Base-by-base conservation (phyloP, 2,797 vertebrate genomes). In the Anguilla megastoma region DNA sequence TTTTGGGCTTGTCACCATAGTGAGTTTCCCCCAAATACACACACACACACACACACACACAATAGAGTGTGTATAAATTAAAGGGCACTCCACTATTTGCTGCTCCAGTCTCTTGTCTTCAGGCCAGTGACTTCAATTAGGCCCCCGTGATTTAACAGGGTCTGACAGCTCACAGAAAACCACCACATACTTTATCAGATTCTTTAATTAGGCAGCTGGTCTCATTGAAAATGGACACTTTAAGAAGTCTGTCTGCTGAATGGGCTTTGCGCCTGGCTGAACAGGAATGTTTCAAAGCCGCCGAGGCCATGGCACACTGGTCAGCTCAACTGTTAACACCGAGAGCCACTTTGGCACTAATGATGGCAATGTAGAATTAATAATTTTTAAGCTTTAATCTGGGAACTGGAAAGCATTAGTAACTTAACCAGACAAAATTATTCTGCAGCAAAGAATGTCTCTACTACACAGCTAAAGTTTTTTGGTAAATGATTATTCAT, bases 161-260 rank as follows among this genome's bases (percentile, higher is more conserved):
- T 41, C 58, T 86, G 85, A 86, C 58, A 86, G 85, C 63, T 66
- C 45, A 69, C 85, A 63, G 56, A 86, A 36, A 86, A 86, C 85
- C 85, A 58, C 86, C 86, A 79, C 71, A 79, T 79, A 86, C 71
- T 79, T 79, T 79, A 86, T 86, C 85, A 86, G 85, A 86, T 45
- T 71, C 60, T 86, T 86, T 86, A 86, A 86, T 86, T 86, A 86
- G 69, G 86, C 86, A 86, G 86, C 71, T 36, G 86, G 86, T 48
- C 85, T 60, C 84, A 85, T 85, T 88, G 87, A 80, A 88, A 85
- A 88, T 45, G n/a, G 36, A 79, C 16, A 41, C 33, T 88, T 79
- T 80, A 82, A 86, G 74, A 85, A 82, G 85, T 80, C 52, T 54
- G 74, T 66, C 52, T n/a, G 27, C 71, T 86, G 56, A 86, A 69